phyloP scores from a whole-genome alignment of 1,140 invertebrate genomes.

The Neodiprion virginianus region DNA sequence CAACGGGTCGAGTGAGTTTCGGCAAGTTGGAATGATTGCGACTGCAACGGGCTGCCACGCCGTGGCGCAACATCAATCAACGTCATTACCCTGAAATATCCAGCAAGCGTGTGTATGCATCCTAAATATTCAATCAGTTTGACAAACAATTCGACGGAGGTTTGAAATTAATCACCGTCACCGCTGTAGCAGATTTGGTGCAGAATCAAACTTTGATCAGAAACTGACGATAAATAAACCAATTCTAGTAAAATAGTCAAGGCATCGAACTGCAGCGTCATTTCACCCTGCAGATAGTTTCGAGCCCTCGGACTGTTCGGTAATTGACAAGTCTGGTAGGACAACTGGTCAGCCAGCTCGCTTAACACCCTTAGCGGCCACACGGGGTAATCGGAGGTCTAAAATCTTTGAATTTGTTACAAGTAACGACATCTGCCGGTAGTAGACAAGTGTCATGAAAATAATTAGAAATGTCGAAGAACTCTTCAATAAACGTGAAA shows the following conservation, averaged over 20 bases:
- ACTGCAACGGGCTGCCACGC: not conserved
- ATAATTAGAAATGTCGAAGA: no score
- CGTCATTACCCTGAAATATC: not conserved
- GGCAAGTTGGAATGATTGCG: no score
- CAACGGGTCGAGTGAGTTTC: no score
- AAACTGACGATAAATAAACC: not conserved
- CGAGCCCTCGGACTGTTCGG: not conserved
- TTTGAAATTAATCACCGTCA: not conserved
- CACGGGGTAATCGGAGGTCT: no score
- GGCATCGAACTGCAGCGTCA: not conserved
- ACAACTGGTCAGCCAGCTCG: no score
- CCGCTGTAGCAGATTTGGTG: not conserved
- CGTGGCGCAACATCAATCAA: not conserved
- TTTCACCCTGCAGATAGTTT: no score
- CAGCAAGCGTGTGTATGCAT: not conserved
- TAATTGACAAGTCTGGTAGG: not conserved
- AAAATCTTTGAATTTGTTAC: no score
- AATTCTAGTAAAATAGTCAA: not conserved
- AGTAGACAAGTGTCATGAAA: no score
- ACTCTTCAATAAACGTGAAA: no score
- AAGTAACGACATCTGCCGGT: no score
- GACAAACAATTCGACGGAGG: not conserved
- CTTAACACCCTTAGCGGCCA: no score
- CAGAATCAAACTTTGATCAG: not conserved
- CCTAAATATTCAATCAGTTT: slow-evolving; percentile 4